Percentiles rank a stretch among this genome's conserved stretches.
Evolutionary conservation across 2,888 invertebrate species (phyloP).

Genomic region (Dryomyza anilis): DNA sequence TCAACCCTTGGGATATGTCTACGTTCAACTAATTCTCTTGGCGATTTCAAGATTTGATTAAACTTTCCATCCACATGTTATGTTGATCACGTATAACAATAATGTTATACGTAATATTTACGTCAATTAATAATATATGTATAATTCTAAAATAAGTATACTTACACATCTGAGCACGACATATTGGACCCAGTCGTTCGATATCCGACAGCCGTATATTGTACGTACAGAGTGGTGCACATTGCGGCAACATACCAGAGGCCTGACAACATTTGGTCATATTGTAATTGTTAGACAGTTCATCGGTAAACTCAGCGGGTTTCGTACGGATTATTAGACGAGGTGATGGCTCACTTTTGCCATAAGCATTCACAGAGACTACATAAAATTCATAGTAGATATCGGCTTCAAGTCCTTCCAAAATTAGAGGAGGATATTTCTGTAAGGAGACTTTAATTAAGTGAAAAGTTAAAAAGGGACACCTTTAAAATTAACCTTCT

Average conservation of each 20-base stretch:
- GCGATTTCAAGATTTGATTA: no score
- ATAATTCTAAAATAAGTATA: no score
- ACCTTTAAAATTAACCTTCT: conserved; percentile 62
- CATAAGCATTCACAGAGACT: conserved; percentile 79
- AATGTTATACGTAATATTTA: no score
- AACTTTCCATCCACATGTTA: no score
- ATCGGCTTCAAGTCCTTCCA: conserved; percentile 75
- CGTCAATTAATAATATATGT: no score
- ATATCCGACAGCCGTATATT: conserved; percentile 83
- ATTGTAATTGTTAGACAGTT: conserved; percentile 70
- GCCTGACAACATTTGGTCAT: conserved; percentile 79
- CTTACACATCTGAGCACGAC: conserved; percentile 78
- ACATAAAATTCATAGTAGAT: conserved; percentile 81
- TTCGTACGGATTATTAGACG: conserved; percentile 78
- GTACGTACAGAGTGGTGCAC: conserved; percentile 80
- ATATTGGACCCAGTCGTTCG: conserved; percentile 73
- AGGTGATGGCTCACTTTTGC: conserved; percentile 76
- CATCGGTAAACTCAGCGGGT: conserved; percentile 47
- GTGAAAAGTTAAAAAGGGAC: no score
- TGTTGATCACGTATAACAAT: no score
- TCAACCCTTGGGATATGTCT: no score
- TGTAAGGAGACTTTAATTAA: no score
- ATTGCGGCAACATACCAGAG: conserved; percentile 66
- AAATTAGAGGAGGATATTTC: conserved; percentile 73
- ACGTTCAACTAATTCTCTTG: no score